Evolutionary conservation across 1,140 invertebrate species (phyloP), one percentile per base, ranked within the genome.

Genomic region (Cherax destructor): DNA sequence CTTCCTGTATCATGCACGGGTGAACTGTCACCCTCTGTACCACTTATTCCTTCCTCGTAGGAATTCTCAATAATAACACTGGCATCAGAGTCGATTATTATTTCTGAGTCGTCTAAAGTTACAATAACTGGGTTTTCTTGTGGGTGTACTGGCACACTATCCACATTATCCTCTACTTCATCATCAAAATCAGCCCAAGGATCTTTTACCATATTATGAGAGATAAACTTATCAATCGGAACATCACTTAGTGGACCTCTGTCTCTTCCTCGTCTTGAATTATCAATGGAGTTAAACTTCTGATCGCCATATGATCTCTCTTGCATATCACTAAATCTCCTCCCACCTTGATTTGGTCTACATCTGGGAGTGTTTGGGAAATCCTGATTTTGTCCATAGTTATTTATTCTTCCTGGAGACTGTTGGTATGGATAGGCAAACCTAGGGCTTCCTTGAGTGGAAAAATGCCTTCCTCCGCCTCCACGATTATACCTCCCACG

Each of bases 181-280:
- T 65, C 83, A 24, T 86, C 76, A 86, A 91, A 91, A 24, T 91
- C 74, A 10, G 41, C 76, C 89, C 89, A 91, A 0, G 89, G 89
- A 52, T 91, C 83, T 30, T 24, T n/a, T 18, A 91, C 76, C 89
- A 91, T 91, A 65, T 21, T 86, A 24, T 21, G 74, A 7, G 76
- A 85, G 9, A 91, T 59, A 91, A 91, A 91, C 41, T 91, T 91
- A 80, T 91, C 89, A 52, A 91, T 83, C 10, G 89, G 89, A 30
- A 91, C 50, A 21, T 79, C 76, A 79, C 52, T 79, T 4, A 91
- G 76, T 65, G 89, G 89, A 18, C 83, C 83, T 18, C 77, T 56
- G 18, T 77, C 52, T 18, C 76, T 41, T n/a, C 89, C 81, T 30
- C 83, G 56, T n/a, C 69, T 59, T n/a, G 49, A 30, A 77, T 56